Evolutionary conservation across 2,113 vertebrate species (phyloP).

Genomic region (Petroica traversi): DNA sequence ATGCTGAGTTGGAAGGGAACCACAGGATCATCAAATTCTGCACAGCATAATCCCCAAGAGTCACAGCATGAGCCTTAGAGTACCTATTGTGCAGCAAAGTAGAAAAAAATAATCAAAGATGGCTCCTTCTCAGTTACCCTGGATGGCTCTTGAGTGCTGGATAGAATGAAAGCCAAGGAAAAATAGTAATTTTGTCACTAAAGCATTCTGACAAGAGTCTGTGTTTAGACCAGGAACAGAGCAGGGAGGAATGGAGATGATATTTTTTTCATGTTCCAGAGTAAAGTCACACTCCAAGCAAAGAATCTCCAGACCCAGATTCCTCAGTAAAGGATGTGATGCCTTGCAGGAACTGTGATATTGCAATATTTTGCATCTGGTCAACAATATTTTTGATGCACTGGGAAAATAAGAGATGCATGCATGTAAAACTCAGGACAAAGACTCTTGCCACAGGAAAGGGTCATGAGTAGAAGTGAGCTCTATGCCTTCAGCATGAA

Average conservation of each 20-base stretch:
- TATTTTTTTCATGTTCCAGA: background rate
- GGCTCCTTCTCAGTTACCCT: background rate
- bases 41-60: background rate
- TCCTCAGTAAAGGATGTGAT: background rate
- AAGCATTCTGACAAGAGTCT: background rate
- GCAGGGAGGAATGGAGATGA: background rate
- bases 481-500: background rate
- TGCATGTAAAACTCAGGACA: background rate
- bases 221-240: background rate
- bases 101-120: slow-evolving; percentile 3
- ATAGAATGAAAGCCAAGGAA: background rate
- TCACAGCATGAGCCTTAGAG: too few relatives aligned
- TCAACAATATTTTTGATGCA: background rate
- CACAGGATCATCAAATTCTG: background rate
- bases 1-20: background rate
- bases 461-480: background rate
- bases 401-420: background rate
- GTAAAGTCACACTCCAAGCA: background rate
- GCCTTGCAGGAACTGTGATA: background rate
- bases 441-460: background rate
- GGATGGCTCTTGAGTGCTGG: background rate
- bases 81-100: background rate
- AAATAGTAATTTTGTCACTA: background rate
- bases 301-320: background rate
- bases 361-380: background rate